Evolutionary conservation across 2,113 vertebrate genomes (phyloP).

Genomic region (Microcebus tavaratra): DNA sequence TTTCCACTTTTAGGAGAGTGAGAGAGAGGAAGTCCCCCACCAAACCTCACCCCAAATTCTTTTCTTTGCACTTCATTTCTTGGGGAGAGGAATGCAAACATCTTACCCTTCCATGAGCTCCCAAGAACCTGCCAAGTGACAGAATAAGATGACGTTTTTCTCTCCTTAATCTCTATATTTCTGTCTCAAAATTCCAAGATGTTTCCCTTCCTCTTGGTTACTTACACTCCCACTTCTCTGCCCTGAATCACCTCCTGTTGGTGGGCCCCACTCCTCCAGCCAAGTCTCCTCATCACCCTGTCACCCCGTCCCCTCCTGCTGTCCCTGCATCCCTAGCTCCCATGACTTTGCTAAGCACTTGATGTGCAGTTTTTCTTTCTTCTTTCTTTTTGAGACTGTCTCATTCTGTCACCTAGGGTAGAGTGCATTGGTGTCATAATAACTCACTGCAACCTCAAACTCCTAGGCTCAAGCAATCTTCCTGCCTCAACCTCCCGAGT

Average conservation of each 20-base stretch:
- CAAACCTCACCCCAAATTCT: neutral
- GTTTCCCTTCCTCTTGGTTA: neutral
- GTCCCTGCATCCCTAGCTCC: neutral
- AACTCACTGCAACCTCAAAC: too few species aligned
- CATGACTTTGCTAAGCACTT: neutral
- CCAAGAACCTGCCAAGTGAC: neutral
- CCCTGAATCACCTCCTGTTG: neutral
- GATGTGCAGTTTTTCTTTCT: too few species aligned
- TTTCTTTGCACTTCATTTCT: neutral
- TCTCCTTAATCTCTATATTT: neutral
- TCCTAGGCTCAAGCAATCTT: too few species aligned
- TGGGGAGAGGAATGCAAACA: neutral
- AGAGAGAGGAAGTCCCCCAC: neutral
- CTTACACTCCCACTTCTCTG: neutral
- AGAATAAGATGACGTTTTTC: neutral
- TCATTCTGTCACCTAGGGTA: too few species aligned
- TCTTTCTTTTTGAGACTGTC: too few species aligned
- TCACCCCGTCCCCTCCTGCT: neutral
- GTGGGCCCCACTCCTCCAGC: neutral
- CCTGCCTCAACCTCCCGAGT: too few species aligned
- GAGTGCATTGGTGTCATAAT: too few species aligned
- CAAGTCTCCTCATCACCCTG: too few species aligned
- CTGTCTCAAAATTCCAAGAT: neutral
- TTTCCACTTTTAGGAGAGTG: slow-evolving; percentile 18
- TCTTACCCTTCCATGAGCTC: neutral